Evolutionary conservation across 2,113 vertebrate species (phyloP).

Genomic region (Paracanthobrama guichenoti): DNA sequence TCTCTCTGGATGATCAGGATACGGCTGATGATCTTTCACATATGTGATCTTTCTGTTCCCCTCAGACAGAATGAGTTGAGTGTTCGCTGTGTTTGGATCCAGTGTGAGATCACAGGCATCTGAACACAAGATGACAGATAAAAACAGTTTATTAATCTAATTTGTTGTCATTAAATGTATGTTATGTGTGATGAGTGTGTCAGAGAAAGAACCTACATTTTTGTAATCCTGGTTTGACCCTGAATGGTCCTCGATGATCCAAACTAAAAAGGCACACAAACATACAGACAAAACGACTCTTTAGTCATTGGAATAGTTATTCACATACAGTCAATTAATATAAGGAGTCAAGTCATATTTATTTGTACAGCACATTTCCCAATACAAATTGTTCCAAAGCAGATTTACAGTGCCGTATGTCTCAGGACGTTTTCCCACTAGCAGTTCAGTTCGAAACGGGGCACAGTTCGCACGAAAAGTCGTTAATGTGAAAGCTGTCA

Average conservation of each 20-base stretch:
- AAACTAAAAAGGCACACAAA: not conserved
- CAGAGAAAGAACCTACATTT: conserved; percentile 17
- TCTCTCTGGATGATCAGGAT: not conserved
- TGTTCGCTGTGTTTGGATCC: not conserved
- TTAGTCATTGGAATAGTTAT: too few species aligned
- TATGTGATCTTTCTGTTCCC: not conserved
- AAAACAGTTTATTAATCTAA: not conserved
- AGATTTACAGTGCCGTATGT: too few species aligned
- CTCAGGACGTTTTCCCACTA: too few species aligned
- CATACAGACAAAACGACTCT: not conserved
- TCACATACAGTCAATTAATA: too few species aligned
- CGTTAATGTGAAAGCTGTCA: too few species aligned
- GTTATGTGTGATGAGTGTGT: too few species aligned
- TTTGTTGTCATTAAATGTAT: not conserved
- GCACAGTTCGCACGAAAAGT: too few species aligned
- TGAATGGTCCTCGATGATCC: not conserved
- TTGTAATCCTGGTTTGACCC: not conserved
- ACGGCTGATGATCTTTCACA: not conserved
- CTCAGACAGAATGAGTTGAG: not conserved
- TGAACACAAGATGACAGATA: not conserved
- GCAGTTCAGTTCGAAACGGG: too few species aligned
- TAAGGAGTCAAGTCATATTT: too few species aligned
- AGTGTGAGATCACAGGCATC: not conserved
- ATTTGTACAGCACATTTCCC: too few species aligned
- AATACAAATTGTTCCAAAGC: too few species aligned